Evolutionary conservation across 1,140 invertebrate species (phyloP).

Genomic region (Sesamia nonagrioides): DNA sequence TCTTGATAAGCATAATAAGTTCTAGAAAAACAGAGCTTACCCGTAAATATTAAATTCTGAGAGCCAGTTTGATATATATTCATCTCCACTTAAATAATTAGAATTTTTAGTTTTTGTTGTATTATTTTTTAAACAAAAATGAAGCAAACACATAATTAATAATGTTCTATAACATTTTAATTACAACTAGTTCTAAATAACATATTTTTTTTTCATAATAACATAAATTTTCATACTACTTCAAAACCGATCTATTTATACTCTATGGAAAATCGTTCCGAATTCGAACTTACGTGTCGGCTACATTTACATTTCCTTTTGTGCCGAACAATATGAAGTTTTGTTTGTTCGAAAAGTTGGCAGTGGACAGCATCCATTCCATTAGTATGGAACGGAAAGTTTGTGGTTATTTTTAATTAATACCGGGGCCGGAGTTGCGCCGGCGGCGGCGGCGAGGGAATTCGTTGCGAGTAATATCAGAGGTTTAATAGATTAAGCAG

Average conservation of each 20-base stretch:
- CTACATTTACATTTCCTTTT: constrained; percentile 60
- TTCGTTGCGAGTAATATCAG: constrained; percentile 48
- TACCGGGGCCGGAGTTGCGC: constrained; percentile 51
- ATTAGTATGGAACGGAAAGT: constrained; percentile 63
- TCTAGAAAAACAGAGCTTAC: not conserved
- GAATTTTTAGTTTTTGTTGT: not conserved
- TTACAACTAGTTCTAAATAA: not conserved
- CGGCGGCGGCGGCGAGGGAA: constrained; percentile 40
- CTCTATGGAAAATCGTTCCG: constrained; percentile 5
- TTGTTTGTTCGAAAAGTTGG: constrained; percentile 54
- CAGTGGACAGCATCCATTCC: constrained; percentile 60
- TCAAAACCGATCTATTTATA: constrained; percentile 6
- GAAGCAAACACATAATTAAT: not conserved
- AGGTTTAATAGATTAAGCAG: constrained; percentile 42
- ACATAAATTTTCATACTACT: constrained; percentile 6
- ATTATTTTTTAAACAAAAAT: not conserved
- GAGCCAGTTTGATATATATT: not conserved
- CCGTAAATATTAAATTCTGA: not conserved
- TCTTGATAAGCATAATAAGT: not conserved
- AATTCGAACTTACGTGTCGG: constrained; percentile 35
- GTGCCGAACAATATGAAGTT: constrained; percentile 51
- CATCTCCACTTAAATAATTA: constrained; percentile 1
- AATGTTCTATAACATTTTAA: too few relatives aligned
- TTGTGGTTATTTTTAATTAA: constrained; percentile 79
- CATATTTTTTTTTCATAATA: not conserved